Base-by-base conservation (phyloP, 1,140 invertebrate genomes). In the Papilio xuthus region DNA sequence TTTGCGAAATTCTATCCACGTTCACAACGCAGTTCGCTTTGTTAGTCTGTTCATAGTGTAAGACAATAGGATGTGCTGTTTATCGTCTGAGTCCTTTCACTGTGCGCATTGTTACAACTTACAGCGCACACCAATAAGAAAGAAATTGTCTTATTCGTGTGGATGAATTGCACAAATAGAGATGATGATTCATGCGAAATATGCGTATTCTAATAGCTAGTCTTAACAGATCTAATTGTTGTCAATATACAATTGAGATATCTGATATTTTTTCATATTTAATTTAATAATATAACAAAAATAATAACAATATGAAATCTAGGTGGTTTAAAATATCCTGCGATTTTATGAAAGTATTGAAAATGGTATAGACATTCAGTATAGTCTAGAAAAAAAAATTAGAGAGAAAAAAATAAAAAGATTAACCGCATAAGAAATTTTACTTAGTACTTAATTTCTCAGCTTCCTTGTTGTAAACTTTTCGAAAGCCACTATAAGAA, bases 1-100 rank as follows among this genome's bases (percentile, higher is more conserved):
- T 50, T 73, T 15, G 42, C 13, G 37, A 73, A 47, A n/a, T 44
- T 44, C 20, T 10, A 10, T 73, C 13, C n/a, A 23, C 71, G 50
- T 26, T 26, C 41, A 42, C 42, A 42, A 26, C 20, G 71, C 20
- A 42, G 23, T 42, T n/a, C 42, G 42, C 71, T 73, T 73, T 73
- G 60, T 73, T 44, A 20, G 32, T 26, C 42, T n/a, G 41, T 47
- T 44, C 42, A 26, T 23, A 23, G 71, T 10, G 37, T 26, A 10
- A 73, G 42, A 73, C 71, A 73, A 73, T 44, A 73, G 37, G 71
- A 73, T 23, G 20, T 26, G 41, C 42, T 41, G 71, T 73, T 73
- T 73, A 73, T 73, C 37, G 71, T 73, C 41, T 12, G 41, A 73
- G 41, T 50, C 42, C 41, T 73, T 44, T 72, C 42, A 47, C 42